Evolutionary conservation across 2,888 invertebrate species (phyloP).

Genomic region (Julus scanicus): DNA sequence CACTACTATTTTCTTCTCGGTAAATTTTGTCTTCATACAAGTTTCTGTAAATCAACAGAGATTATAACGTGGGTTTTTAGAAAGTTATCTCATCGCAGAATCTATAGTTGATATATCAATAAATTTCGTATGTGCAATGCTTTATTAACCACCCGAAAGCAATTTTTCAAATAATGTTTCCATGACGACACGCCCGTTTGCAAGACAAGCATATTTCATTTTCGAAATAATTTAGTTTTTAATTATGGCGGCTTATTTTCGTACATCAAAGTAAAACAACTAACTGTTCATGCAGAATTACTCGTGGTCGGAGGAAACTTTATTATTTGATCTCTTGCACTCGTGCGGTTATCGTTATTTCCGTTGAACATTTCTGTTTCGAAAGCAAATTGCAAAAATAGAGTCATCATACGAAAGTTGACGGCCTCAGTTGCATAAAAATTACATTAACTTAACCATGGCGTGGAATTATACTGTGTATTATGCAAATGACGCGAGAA

Average conservation of each 20-base stretch:
- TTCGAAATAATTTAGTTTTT: background rate
- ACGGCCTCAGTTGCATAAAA: background rate
- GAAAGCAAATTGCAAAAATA: slow-evolving; percentile 4
- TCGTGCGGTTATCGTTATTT: background rate
- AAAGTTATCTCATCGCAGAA: too few relatives aligned
- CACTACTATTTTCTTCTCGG: too few relatives aligned
- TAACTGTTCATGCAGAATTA: background rate
- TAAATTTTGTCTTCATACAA: too few relatives aligned
- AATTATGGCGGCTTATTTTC: background rate
- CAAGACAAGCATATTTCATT: background rate
- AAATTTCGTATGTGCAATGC: too few relatives aligned
- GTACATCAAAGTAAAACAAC: background rate
- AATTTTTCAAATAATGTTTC: background rate
- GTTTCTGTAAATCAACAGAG: too few relatives aligned
- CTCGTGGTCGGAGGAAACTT: slow-evolving; percentile 16
- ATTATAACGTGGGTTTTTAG: background rate
- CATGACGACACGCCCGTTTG: background rate
- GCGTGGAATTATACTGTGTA: background rate
- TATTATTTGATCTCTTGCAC: slow-evolving; percentile 27
- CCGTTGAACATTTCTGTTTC: slow-evolving; percentile 6
- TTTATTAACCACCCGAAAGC: too few relatives aligned
- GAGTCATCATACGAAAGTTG: slow-evolving; percentile 1
- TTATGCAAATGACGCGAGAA: background rate
- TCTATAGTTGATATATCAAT: too few relatives aligned
- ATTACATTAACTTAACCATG: slow-evolving; percentile 14